phyloP scores from a whole-genome alignment of 2,888 invertebrate species.

The Idaea biselata region DNA sequence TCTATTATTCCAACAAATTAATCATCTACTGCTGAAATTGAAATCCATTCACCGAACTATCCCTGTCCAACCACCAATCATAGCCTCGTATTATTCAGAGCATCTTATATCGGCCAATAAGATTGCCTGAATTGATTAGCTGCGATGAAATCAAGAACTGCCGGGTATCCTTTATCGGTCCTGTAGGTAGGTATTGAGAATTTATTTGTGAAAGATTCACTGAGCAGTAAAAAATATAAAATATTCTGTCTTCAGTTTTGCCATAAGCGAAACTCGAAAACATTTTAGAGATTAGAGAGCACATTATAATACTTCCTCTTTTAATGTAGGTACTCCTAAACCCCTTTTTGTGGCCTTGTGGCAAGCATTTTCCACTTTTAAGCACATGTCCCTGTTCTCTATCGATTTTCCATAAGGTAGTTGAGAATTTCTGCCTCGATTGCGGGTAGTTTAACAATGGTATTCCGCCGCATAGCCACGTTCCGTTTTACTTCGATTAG shows the following conservation, averaged over 20 bases:
- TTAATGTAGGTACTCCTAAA: no score
- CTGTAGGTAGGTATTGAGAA: background rate
- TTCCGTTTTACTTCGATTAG: background rate
- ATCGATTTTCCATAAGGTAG: conserved; percentile 2
- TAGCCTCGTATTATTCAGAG: background rate
- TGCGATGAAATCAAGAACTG: background rate
- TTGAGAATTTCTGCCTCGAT: background rate
- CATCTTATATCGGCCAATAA: background rate
- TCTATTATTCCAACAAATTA: background rate
- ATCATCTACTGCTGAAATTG: background rate
- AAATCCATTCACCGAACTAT: background rate
- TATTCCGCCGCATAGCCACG: background rate
- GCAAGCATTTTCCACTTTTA: background rate
- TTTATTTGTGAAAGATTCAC: background rate
- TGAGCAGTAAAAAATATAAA: background rate
- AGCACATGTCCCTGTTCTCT: conserved; percentile 1
- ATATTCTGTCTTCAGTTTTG: background rate
- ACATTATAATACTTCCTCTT: no score
- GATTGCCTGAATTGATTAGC: background rate
- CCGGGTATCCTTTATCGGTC: background rate
- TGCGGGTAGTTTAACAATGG: background rate
- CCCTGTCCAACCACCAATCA: background rate
- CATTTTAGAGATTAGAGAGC: no score
- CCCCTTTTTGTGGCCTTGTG: background rate
- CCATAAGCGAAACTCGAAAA: background rate